Percentiles rank a stretch among this genome's conserved stretches.
phyloP scores from a whole-genome alignment of 2,888 invertebrate genomes.

The Rhimphoctona megacephalus region DNA sequence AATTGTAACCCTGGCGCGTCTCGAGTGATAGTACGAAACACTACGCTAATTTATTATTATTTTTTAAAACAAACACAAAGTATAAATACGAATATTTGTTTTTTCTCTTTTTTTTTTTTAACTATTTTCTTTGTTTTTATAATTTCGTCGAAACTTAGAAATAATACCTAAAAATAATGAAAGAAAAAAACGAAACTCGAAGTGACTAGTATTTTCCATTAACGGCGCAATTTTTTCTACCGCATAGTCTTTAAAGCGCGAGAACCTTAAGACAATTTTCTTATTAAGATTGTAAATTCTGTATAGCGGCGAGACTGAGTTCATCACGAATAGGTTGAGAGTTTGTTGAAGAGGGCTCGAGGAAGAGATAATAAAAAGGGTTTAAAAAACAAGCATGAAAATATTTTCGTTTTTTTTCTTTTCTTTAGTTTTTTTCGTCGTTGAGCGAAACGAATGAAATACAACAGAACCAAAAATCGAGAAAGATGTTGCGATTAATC shows the following conservation, averaged over 20 bases:
- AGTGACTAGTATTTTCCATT: constrained; percentile 61
- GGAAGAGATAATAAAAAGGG: constrained; percentile 21
- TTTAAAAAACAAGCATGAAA: constrained; percentile 6
- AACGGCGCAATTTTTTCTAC: constrained; percentile 68
- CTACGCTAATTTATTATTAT: constrained; percentile 47
- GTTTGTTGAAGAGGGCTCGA: constrained; percentile 55
- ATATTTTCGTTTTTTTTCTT: constrained; percentile 26
- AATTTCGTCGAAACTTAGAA: constrained; percentile 61
- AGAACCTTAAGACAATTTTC: constrained; percentile 27
- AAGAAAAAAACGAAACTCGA: constrained; percentile 5
- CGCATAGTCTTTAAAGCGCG: constrained; percentile 74
- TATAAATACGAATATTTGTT: constrained; percentile 20
- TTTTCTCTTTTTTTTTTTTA: not conserved
- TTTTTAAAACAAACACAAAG: constrained; percentile 25
- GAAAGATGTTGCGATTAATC: constrained; percentile 49
- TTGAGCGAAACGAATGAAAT: not conserved
- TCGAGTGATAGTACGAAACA: constrained; percentile 41
- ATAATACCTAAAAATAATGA: constrained; percentile 52
- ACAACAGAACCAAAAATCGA: not conserved
- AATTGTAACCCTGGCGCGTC: constrained; percentile 52
- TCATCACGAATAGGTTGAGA: constrained; percentile 71
- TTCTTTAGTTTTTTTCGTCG: constrained; percentile 18
- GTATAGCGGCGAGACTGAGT: constrained; percentile 80
- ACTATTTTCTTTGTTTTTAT: constrained; percentile 18
- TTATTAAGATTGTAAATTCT: constrained; percentile 80